A percentile compares a stretch with the other conserved stretches of the same genome.
Evolutionary conservation across 2,888 invertebrate species (phyloP).

Genomic region (Dryocosmus kuriphilus): DNA sequence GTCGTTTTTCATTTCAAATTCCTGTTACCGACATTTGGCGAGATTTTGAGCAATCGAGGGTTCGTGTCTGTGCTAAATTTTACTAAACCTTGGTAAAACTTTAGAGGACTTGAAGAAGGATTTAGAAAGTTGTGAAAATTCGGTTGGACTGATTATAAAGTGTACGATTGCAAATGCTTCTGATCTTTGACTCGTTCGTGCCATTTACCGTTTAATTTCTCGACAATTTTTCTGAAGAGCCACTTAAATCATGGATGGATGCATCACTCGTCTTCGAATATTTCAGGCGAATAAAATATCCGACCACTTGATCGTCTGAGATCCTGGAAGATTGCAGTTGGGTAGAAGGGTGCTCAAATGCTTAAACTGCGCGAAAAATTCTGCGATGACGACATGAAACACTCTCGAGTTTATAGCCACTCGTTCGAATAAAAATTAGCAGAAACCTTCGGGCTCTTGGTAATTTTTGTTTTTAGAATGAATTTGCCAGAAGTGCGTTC

Average conservation of each 20-base stretch:
- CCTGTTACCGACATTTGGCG: too few species aligned
- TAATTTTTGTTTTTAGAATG: neutral
- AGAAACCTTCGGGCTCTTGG: neutral
- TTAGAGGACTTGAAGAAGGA: too few species aligned
- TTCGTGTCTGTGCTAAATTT: too few species aligned
- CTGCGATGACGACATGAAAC: conserved; percentile 52
- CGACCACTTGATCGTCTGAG: conserved; percentile 67
- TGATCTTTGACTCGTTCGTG: conserved; percentile 17
- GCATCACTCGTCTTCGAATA: conserved; percentile 53
- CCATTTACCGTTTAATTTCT: conserved; percentile 53
- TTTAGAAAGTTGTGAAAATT: too few species aligned
- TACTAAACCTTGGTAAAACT: too few species aligned
- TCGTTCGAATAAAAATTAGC: conserved; percentile 16
- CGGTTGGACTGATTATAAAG: too few species aligned
- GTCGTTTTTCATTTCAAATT: too few species aligned
- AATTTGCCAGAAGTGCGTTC: neutral
- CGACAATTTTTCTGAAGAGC: conserved; percentile 47
- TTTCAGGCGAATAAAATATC: conserved; percentile 66
- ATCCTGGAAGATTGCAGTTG: conserved; percentile 60
- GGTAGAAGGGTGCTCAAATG: conserved; percentile 51
- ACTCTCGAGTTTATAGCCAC: conserved; percentile 45
- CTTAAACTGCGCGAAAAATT: conserved; percentile 56
- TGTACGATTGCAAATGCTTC: neutral
- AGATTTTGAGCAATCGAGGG: too few species aligned
- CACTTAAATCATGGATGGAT: conserved; percentile 45